phyloP scores from a whole-genome alignment of 2,888 invertebrate species.

The Electrophaes corylata region DNA sequence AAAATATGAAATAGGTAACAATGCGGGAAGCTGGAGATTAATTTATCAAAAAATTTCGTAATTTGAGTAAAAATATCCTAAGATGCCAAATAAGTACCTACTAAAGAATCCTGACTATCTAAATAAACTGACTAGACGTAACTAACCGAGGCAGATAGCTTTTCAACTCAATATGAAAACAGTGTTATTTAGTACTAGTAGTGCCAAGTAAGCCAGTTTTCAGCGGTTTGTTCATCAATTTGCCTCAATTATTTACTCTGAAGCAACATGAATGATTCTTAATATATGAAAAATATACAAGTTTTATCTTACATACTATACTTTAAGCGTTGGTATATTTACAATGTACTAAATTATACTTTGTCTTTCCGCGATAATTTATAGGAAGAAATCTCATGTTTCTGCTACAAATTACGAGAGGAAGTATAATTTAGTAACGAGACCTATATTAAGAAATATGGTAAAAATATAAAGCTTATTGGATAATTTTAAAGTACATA shows the following conservation, averaged over 20 bases:
- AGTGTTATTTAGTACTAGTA: not conserved
- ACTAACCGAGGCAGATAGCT: constrained; percentile 56
- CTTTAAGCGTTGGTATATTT: constrained; percentile 64
- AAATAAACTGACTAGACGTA: constrained; percentile 79
- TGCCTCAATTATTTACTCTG: constrained; percentile 65
- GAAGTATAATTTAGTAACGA: constrained; percentile 23
- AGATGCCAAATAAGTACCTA: constrained; percentile 57
- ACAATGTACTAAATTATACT: constrained; percentile 51
- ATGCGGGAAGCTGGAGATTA: constrained; percentile 49
- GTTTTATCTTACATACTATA: constrained; percentile 64
- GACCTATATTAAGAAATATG: not conserved
- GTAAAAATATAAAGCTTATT: constrained; percentile 10
- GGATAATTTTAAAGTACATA: constrained; percentile 5
- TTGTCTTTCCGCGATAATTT: constrained; percentile 37
- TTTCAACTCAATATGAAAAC: constrained; percentile 15
- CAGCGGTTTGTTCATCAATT: constrained; percentile 11
- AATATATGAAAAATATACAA: constrained; percentile 78
- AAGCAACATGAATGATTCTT: constrained; percentile 55
- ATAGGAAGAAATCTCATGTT: constrained; percentile 43
- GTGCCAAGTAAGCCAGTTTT: constrained; percentile 16
- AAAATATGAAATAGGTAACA: not conserved
- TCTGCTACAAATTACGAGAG: constrained; percentile 38
- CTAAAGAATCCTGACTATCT: constrained; percentile 60
- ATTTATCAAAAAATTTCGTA: constrained; percentile 35
- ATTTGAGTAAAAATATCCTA: constrained; percentile 47